Evolutionary conservation across 2,888 invertebrate species (phyloP), one percentile per base, ranked within the genome.

Genomic region (Spodoptera littoralis): DNA sequence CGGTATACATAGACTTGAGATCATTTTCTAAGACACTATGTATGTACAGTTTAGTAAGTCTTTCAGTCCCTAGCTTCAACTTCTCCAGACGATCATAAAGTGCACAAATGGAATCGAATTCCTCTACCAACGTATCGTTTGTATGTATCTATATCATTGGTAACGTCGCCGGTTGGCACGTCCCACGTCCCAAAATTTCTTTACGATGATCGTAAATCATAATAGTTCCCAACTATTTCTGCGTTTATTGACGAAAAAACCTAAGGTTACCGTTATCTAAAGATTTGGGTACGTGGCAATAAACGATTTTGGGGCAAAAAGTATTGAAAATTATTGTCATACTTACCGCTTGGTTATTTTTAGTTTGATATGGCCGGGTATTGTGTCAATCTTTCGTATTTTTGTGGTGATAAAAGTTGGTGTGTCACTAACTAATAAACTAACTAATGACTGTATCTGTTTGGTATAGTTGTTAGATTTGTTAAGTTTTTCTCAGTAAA

Each of bases 231-330:
- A 73, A 70, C 79, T 60, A 70, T 68, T 67, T 58, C 57, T 70
- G 63, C 68, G 65, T 77, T 70, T 77, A 79, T 70, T 55, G 67
- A 60, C 79, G 67, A 77, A 79, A 78, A 77, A 77, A 70, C 61
- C 51, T 42, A 50, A 63, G 64, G 64, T 68, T 54, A 70, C 4
- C 55, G 60, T 41, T 52, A 67, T 68, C 50, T 58, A 22, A 43
- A 70, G 65, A 72, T 72, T 75, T 61, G 50, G 60, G 44, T 59
- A 52, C 43, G 62, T 53, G 18, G 60, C 47, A 59, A 36, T 77
- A 74, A 77, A 69, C 22, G n/a, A 57, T 67, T 66, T 36, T 13
- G 59, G 53, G 36, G 36, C 36, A 36, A 36, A 36, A 55, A 56
- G 49, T 51, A 66, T 78, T 71, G 64, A 70, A 76, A 74, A 57